Evolutionary conservation across 37 sponge, comb jelly and placozoan species (phyloP), one percentile per base, ranked within the genome.

Genomic region (Ephydatia muelleri): DNA sequence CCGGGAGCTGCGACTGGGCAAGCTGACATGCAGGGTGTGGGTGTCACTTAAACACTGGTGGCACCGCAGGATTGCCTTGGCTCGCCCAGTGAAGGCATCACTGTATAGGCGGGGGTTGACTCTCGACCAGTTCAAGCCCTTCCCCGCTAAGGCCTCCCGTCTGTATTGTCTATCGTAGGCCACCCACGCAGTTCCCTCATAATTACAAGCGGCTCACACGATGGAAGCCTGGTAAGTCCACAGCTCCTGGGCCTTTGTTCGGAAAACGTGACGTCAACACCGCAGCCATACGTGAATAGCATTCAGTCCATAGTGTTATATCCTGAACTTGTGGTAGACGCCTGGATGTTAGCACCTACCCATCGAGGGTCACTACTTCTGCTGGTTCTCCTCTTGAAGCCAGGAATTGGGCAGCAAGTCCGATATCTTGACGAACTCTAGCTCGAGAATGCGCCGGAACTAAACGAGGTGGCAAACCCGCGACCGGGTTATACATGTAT

Each of bases 211-310:
- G 6, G 77, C 48, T 16, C 77, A 16, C 27, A 76, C 37, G 48
- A 76, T 76, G 26, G 77, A 38, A 27, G 77, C 77, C 37, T 74
- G 75, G 75, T 74, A 74, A 32, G 75, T 34, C 36, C 33, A 74
- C 25, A 74, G 37, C 35, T 74, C n/a, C 75, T 36, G 75, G 75
- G 35, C 35, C 77, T 36, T 76, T 76, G 38, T 76, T 6, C 11
- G 77, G 75, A 74, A 36, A 74, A 36, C 35, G 33, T 68, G 72
- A 11, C n/a, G n/a, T n/a, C 16, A 71, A 1, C 72, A 71, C 72
- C 8, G 72, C 72, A 34, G 72, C 72, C 72, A 71, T 71, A 33
- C 12, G 30, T 26, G 72, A 30, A 71, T 34, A 71, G 72, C 72
- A 71, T 13, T 71, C 72, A 9, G 72, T 71, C 72, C 72, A 71